These are phyloP conservation scores for Cassiopea xamachana DNA, from an alignment of 30 jellyfish, hydroid and myxozoan genomes.

Conservation along the genomic window DNA sequence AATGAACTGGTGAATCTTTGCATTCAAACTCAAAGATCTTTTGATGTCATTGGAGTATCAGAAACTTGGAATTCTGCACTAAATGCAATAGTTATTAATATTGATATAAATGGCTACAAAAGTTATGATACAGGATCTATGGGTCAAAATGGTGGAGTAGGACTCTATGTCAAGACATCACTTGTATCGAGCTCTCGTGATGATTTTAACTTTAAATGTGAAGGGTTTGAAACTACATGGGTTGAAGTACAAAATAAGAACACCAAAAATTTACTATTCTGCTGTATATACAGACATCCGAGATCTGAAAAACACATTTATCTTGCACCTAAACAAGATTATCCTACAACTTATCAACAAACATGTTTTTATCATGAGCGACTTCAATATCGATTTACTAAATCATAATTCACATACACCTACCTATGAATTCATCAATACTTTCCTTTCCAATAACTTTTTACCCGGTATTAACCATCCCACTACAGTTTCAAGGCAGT, in stretches of 20 bases:
- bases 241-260: constrained; percentile 1
- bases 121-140: constrained; percentile 17
- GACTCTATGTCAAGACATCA: constrained; percentile 19
- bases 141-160: constrained; percentile 27
- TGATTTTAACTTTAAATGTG: neutral
- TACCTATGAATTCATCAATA: constrained; percentile 11
- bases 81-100: neutral
- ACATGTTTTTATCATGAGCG: constrained; percentile 7
- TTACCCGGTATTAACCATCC: neutral
- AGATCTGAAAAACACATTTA: neutral
- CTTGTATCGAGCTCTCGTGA: constrained; percentile 7
- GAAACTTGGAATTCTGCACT: constrained; percentile 13
- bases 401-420: neutral
- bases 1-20: neutral
- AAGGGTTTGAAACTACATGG: constrained; percentile 1
- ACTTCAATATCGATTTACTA: neutral
- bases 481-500: neutral
- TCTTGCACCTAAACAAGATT: neutral
- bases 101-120: neutral
- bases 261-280: neutral
- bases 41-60: constrained; percentile 34
- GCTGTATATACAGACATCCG: constrained; percentile 7
- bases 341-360: neutral
- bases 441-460: constrained; percentile 3
- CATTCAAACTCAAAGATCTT: constrained; percentile 20